phyloP scores from a whole-genome alignment of 1,140 invertebrate genomes.

The Caenorhabditis tropicalis region DNA sequence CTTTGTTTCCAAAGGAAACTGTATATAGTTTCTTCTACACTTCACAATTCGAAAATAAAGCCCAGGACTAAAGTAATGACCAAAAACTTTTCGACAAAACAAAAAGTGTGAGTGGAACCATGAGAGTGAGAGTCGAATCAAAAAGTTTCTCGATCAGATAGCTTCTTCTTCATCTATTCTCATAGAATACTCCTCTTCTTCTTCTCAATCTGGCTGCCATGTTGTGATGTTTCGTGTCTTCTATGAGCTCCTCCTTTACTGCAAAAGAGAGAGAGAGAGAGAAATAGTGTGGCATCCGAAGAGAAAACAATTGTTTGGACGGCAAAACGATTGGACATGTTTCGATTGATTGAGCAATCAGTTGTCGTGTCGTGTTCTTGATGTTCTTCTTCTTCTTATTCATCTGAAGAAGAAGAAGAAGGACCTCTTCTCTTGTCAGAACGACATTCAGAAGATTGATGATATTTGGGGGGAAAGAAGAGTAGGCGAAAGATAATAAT shows the following conservation, averaged over 20 bases:
- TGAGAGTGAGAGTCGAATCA: not conserved
- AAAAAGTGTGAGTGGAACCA: not conserved
- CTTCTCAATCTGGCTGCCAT: not conserved
- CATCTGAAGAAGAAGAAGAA: no score
- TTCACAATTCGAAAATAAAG: no score
- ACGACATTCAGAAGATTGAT: constrained; percentile 27
- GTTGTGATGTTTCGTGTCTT: constrained; percentile 6
- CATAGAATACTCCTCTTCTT: not conserved
- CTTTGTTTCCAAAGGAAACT: no score
- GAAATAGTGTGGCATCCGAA: not conserved
- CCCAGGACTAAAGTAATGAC: no score
- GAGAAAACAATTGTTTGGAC: not conserved
- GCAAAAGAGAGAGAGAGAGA: not conserved
- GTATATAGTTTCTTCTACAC: no score
- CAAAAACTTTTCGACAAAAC: not conserved
- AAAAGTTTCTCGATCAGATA: constrained; percentile 1
- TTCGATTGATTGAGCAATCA: constrained; percentile 35
- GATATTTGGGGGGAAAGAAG: not conserved
- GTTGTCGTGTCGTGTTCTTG: not conserved
- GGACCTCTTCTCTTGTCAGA: not conserved
- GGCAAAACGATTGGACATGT: constrained; percentile 9
- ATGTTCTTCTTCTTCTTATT: not conserved
- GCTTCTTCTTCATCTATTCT: not conserved
- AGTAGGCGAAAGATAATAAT: not conserved
- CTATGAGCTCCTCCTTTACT: constrained; percentile 3